Evolutionary conservation across 2,888 invertebrate genomes (phyloP).

Genomic region (Diarsia rubi): DNA sequence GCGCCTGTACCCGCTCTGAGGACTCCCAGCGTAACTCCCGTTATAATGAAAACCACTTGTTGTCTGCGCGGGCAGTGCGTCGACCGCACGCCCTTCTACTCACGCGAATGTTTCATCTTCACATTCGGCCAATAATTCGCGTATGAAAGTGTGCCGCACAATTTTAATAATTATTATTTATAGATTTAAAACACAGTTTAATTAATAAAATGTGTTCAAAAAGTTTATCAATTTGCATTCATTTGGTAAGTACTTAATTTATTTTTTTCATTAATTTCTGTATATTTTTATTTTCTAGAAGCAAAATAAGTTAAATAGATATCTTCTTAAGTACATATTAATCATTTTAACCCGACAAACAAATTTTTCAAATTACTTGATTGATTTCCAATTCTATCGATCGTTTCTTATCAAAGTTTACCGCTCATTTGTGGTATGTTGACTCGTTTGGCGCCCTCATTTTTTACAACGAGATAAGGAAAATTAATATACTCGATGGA

Average conservation of each 20-base stretch:
- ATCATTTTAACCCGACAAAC: background rate
- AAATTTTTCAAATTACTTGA: background rate
- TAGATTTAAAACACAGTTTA: conserved; percentile 75
- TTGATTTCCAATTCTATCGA: conserved; percentile 51
- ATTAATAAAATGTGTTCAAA: conserved; percentile 83
- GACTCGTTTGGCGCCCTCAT: conserved; percentile 46
- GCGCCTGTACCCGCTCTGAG: conserved; percentile 80
- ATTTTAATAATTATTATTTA: conserved; percentile 70
- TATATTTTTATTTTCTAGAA: background rate
- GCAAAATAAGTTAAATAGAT: background rate
- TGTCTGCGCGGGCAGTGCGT: conserved; percentile 90
- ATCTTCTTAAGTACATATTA: background rate
- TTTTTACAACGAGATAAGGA: conserved; percentile 40
- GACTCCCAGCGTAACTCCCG: conserved; percentile 89
- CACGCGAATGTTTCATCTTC: conserved; percentile 88
- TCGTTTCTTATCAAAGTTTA: conserved; percentile 59
- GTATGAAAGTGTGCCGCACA: conserved; percentile 81
- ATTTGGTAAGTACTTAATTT: conserved; percentile 80
- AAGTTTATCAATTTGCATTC: conserved; percentile 79
- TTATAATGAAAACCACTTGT: conserved; percentile 89
- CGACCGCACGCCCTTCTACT: conserved; percentile 89
- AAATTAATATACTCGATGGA: conserved; percentile 2
- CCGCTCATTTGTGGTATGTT: conserved; percentile 38
- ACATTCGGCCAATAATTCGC: conserved; percentile 84
- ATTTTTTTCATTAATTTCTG: background rate